Evolutionary conservation across 2,113 vertebrate genomes (phyloP), one percentile per base, ranked within the genome.

Genomic region (Oostethus manadensis): DNA sequence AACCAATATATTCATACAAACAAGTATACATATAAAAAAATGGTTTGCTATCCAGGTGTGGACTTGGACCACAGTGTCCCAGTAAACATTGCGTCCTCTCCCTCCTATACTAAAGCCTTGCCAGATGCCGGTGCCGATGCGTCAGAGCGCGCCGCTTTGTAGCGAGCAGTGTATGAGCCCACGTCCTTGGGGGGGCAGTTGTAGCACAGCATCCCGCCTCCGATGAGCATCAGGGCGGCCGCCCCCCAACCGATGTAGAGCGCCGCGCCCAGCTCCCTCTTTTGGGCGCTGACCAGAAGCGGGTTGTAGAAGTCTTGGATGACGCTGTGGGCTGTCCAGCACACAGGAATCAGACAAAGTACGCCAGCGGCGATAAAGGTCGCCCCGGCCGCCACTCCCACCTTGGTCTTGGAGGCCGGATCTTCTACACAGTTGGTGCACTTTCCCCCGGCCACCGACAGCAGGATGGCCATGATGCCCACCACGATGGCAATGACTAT

Each of bases 341-440:
- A 90, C 20, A 90, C 88, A 0, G 90, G 89, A 29, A 91, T 1
- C 38, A 90, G 79, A 53, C 68, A 79, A n/a, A 91, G 74, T 26
- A 89, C 1, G 0, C 83, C 89, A 3, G 88, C 64, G 0, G 67
- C 9, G 22, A 91, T 86, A 79, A 89, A 91, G 40, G 78, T 29
- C 3, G 88, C 83, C 0, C 90, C 90, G 0, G 88, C 42, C 1
- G 76, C 68, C 0, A 90, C 65, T 26, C 71, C 87, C 53, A 91
- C 80, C 65, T 90, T 91, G 18, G 20, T 21, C 60, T 91, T 91
- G 45, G 87, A 23, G 0, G 13, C 1, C 4, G 48, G 22, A 2
- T 91, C 75, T 18, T 82, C 51, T 22, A 91, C 80, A 42, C 89
- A 91, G 77, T 90, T 91, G 76, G 90, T 91, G 82, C 90, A 91